Evolutionary conservation across 2,113 vertebrate genomes (phyloP), one percentile per base, ranked within the genome.

Genomic region (Puntigrus tetrazona): DNA sequence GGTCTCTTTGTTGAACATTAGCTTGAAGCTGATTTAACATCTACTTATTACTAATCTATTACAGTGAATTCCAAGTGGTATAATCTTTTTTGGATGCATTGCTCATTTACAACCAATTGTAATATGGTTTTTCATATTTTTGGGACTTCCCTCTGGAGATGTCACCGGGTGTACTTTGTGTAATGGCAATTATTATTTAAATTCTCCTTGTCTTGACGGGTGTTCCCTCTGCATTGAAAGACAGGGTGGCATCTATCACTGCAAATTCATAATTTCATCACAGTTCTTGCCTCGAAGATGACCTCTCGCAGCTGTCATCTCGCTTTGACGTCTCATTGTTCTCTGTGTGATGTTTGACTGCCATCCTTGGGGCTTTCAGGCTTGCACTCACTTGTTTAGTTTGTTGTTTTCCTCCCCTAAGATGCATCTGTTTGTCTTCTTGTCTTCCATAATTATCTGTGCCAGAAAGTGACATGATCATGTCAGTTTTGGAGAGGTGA

Each of bases 261-360:
- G 77, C 86, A 52, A 83, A 84, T 92, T 92, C 88, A 87, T 92
- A 90, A 89, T 88, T 87, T 87, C 84, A 86, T 77, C 29, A 50
- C 29, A 85, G 81, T 29, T 67, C 81, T 92, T 84, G 89, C 79
- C 86, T 92, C 85, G 89, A 93, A 94, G 94, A 93, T 94, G 92
- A 94, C 91, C 38, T 43, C 57, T 91, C 84, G 18, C 47, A 70
- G 72, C 80, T 87, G 85, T 87, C 78, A 87, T 86, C 84, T 45
- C 7, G 45, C 45, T 36, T 82, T 81, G 52, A 86, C 38, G 73
- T 69, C 70, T 83, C 36, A 57, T 80, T 86, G 38, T 78, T 85
- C 61, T 67, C 27, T 77, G 78, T 55, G 31, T 43, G 8, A 80
- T 14, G 22, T 38, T 55, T 61, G 55, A 52, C 14, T 38, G 14